These are phyloP conservation scores for Leucophora obtusa DNA, from an alignment of 2,888 invertebrate genomes.

Conservation along the genomic window DNA sequence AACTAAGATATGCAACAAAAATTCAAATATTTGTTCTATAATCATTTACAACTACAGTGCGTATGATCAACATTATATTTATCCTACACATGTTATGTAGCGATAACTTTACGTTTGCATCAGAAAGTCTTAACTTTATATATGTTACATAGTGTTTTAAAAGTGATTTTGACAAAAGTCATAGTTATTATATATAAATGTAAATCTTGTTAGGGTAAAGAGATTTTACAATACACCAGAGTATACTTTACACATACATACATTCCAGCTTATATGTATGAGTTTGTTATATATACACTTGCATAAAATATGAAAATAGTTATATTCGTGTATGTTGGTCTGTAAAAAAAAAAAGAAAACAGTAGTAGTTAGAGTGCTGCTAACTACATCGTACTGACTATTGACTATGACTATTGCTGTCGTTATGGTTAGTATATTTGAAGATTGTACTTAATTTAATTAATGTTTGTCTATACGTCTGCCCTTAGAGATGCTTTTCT, in stretches of 20 bases:
- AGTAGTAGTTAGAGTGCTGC: no score
- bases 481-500: no score
- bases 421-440: no score
- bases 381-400: no score
- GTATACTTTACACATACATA: background rate
- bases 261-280: background rate
- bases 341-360: background rate
- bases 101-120: no score
- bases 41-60: no score
- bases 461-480: background rate
- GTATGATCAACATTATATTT: no score
- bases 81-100: no score
- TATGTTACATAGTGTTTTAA: background rate
- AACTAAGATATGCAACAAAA: no score
- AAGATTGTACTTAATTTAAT: background rate
- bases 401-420: no score
- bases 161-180: background rate
- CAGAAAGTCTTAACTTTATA: no score
- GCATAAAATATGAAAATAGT: background rate
- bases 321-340: background rate
- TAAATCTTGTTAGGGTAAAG: slow-evolving; percentile 18
- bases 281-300: background rate
- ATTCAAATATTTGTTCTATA: no score
- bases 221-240: slow-evolving; percentile 34
- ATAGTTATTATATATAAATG: background rate